Evolutionary conservation across 2,797 vertebrate species (phyloP), one percentile per base, ranked within the genome.

Genomic region (Crypturellus tataupa): DNA sequence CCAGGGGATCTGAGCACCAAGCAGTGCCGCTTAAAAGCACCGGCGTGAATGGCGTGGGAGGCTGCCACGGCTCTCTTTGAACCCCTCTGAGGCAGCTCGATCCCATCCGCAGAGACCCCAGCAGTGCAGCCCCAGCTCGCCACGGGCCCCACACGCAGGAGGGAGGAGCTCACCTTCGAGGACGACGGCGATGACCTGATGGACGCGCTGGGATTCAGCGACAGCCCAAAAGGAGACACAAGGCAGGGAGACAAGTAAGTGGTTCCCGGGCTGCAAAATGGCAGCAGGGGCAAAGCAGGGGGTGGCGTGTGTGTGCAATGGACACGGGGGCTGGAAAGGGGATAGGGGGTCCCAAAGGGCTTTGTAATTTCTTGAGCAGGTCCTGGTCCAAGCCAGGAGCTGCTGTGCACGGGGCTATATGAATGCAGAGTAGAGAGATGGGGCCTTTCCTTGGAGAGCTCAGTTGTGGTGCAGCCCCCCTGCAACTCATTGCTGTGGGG

Each of bases 131-230:
- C 72, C 21, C 69, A 33, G 23, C 86, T 27, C 37, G 55, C 69
- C 0, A 4, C 9, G 12, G 46, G 91, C 19, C 87, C 95, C 0
- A 35, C 91, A 44, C 98, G 91, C 58, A 98, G 96, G 80, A 97
- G 68, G 23, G 95, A 96, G 1, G 97, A 98, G 11, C 70, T 98
- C 24, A 95, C 72, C 0, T 99, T 99, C 90, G 98, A 99, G 10
- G 98, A 98, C 7, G 98, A 98, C 20, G 97, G 95, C 70, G 98
- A 99, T 0, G 98, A 99, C 85, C 80, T 99, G 19, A 98, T 99
- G 96, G 98, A 98, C 12, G 91, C 97, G 0, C 97, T 99, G 24
- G 99, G 98, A 39, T 98, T 99, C 93, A 97, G 91, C n/a, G 97
- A 98, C 35, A 90, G 94, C 60, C 96, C 96, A 0, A 97, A 96